Conservation (phyloP, 1,140 invertebrate species). For the Carcinoscorpius rotundicauda region DNA sequence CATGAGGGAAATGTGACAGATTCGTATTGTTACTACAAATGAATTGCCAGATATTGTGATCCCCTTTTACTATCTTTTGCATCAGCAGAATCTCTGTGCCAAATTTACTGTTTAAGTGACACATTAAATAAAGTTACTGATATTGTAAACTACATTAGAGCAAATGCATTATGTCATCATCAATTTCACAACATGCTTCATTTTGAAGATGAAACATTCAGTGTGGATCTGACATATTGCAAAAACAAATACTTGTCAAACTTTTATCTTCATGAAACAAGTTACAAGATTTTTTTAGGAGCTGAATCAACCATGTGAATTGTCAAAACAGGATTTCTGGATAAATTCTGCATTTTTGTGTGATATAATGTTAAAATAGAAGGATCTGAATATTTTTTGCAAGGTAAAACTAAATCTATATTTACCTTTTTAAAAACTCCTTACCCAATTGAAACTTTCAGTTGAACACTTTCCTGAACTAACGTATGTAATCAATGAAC, state of each 20-base stretch:
- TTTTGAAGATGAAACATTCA: neutral
- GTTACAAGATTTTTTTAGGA: slow-evolving; percentile 1
- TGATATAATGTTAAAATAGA: neutral
- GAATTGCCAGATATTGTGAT: neutral
- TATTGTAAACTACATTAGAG: neutral
- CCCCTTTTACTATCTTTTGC: neutral
- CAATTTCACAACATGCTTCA: neutral
- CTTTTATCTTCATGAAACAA: neutral
- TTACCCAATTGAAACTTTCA: neutral
- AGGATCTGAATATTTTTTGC: neutral
- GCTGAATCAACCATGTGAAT: neutral
- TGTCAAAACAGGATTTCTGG: neutral
- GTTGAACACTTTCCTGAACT: neutral
- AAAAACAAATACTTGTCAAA: neutral
- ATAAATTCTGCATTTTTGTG: slow-evolving; percentile 2
- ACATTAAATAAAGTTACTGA: neutral
- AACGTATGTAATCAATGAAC: neutral
- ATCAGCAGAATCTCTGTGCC: slow-evolving; percentile 4
- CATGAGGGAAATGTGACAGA: neutral
- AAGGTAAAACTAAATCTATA: neutral
- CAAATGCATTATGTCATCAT: neutral
- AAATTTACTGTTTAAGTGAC: neutral
- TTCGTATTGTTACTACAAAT: neutral
- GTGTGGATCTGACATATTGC: neutral
- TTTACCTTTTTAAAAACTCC: neutral